phyloP scores from a whole-genome alignment of 2,888 invertebrate genomes.

The Choreutis nemorana region DNA sequence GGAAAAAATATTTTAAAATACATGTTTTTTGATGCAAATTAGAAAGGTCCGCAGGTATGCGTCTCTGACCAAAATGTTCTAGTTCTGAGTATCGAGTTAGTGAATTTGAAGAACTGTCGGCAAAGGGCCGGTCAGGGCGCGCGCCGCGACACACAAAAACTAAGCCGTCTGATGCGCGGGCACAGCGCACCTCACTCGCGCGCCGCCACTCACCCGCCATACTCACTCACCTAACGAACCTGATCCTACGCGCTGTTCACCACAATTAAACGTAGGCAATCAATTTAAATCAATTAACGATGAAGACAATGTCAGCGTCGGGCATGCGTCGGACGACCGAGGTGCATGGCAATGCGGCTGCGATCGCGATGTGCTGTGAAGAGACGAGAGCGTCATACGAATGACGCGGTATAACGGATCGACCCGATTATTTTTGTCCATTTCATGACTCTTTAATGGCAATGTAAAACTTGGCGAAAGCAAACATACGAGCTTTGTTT shows the following conservation, averaged over 20 bases:
- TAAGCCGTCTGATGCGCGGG: slow-evolving; percentile 35
- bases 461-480: slow-evolving; percentile 63
- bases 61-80: too few relatives aligned
- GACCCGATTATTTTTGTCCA: slow-evolving; percentile 65
- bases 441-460: slow-evolving; percentile 66
- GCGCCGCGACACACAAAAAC: slow-evolving; percentile 57
- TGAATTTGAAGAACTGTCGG: slow-evolving; percentile 38
- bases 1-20: too few relatives aligned
- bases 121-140: slow-evolving; percentile 34
- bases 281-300: slow-evolving; percentile 32
- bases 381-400: slow-evolving; percentile 55
- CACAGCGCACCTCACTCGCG: slow-evolving; percentile 17
- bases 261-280: slow-evolving; percentile 14
- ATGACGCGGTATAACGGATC: slow-evolving; percentile 59
- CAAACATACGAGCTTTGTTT: slow-evolving; percentile 63
- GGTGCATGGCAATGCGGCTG: slow-evolving; percentile 46
- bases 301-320: slow-evolving; percentile 41
- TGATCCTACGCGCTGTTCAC: too few relatives aligned
- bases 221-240: not conserved
- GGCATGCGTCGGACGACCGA: slow-evolving; percentile 36
- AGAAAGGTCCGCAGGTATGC: too few relatives aligned
- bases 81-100: slow-evolving; percentile 50
- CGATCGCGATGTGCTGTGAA: slow-evolving; percentile 26
- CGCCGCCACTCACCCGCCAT: not conserved
- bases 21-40: too few relatives aligned